These are phyloP conservation scores for Cydia splendana DNA, from an alignment of 1,140 invertebrate genomes.

Conservation along the genomic window DNA sequence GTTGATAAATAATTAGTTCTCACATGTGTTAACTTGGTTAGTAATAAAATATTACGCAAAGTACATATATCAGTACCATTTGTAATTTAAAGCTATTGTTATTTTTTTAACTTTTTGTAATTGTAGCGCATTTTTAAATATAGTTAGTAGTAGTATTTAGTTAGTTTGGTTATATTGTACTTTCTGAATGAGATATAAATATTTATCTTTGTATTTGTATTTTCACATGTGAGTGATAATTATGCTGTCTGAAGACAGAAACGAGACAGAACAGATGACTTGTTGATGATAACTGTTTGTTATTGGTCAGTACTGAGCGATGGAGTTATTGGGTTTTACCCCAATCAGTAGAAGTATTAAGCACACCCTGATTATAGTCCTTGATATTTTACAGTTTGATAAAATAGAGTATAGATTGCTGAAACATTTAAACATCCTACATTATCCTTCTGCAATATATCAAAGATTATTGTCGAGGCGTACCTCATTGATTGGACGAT, in stretches of 20 bases:
- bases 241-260: slow-evolving; percentile 34
- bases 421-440: background rate
- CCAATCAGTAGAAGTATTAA: slow-evolving; percentile 5
- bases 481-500: background rate
- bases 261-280: slow-evolving; percentile 59
- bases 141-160: too few species aligned
- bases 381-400: background rate
- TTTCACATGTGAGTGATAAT: slow-evolving; percentile 26
- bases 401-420: background rate
- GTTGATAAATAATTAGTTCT: slow-evolving; percentile 22
- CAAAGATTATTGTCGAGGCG: background rate
- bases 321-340: slow-evolving; percentile 17
- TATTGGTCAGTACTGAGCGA: slow-evolving; percentile 43
- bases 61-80: background rate
- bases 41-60: background rate
- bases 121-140: background rate
- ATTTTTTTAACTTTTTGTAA: background rate
- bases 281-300: slow-evolving; percentile 65
- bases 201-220: background rate
- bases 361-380: background rate
- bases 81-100: background rate
- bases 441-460: background rate
- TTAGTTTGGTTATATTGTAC: background rate
- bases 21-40: slow-evolving; percentile 11
- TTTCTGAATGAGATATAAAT: background rate